phyloP scores from a whole-genome alignment of 2,888 invertebrate species.

The Rhagophthalmus giganteus region DNA sequence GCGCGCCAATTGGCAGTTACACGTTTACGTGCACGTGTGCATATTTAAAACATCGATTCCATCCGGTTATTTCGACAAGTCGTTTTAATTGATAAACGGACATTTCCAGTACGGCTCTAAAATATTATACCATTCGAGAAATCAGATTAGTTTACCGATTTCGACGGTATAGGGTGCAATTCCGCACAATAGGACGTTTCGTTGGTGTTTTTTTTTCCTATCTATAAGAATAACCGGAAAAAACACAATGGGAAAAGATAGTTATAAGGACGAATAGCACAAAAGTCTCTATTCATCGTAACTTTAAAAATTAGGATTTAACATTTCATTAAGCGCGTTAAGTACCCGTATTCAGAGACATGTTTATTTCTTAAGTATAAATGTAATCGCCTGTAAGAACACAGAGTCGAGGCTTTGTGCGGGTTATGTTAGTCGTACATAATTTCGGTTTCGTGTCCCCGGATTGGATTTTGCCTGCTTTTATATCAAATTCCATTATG shows the following conservation, averaged over 20 bases:
- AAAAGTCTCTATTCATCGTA: slow-evolving; percentile 25
- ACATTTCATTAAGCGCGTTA: slow-evolving; percentile 48
- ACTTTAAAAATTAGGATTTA: slow-evolving; percentile 46
- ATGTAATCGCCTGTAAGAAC: slow-evolving; percentile 34
- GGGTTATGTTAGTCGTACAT: slow-evolving; percentile 18
- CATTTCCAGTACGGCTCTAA: too few species aligned
- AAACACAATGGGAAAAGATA: slow-evolving; percentile 21
- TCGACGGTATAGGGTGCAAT: slow-evolving; percentile 14
- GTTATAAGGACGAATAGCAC: slow-evolving; percentile 24
- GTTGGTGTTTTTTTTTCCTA: slow-evolving; percentile 22
- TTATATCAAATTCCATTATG: slow-evolving; percentile 26
- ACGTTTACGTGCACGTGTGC: too few species aligned
- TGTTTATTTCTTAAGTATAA: slow-evolving; percentile 34
- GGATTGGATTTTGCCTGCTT: slow-evolving; percentile 19
- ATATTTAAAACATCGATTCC: too few species aligned
- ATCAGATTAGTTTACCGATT: slow-evolving; percentile 20
- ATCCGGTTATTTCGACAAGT: too few species aligned
- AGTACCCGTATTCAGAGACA: slow-evolving; percentile 40
- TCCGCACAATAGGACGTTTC: slow-evolving; percentile 16
- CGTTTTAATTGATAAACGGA: too few species aligned
- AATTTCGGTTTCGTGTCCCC: slow-evolving; percentile 20
- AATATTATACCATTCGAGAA: slow-evolving; percentile 22
- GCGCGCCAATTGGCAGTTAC: too few species aligned
- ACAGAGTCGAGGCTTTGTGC: slow-evolving; percentile 26
- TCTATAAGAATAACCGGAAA: slow-evolving; percentile 22